phyloP scores from a whole-genome alignment of 2,888 invertebrate species.

The Campaea margaritaria region DNA sequence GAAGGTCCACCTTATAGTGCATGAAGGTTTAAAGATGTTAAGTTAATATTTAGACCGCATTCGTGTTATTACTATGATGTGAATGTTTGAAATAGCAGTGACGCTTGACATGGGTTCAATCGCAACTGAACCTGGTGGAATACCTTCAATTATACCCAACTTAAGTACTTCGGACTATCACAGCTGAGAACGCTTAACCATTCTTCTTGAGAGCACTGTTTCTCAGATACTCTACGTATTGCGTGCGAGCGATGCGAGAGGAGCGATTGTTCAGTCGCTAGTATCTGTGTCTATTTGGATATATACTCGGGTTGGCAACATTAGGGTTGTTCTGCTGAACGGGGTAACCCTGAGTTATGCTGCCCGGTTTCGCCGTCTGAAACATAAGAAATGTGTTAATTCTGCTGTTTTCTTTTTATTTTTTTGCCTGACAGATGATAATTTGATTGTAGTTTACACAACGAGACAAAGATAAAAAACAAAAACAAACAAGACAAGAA shows the following conservation, averaged over 20 bases:
- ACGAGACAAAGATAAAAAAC: too few relatives aligned
- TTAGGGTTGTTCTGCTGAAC: constrained; percentile 87
- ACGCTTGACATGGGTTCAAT: too few relatives aligned
- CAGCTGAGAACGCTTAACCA: neutral
- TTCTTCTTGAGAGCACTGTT: constrained; percentile 4
- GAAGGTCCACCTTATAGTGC: too few relatives aligned
- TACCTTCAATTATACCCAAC: neutral
- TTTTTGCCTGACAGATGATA: too few relatives aligned
- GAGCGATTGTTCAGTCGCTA: constrained; percentile 64
- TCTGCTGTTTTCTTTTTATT: too few relatives aligned
- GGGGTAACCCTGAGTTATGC: constrained; percentile 94
- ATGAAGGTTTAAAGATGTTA: too few relatives aligned
- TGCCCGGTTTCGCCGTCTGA: constrained; percentile 90
- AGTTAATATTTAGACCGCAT: too few relatives aligned
- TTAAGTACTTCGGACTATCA: neutral
- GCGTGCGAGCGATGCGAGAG: constrained; percentile 11
- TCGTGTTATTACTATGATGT: too few relatives aligned
- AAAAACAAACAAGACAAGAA: too few relatives aligned
- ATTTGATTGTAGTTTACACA: too few relatives aligned
- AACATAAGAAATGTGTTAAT: constrained; percentile 32
- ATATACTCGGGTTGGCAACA: constrained; percentile 75
- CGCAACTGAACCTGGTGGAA: too few relatives aligned
- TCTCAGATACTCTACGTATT: constrained; percentile 14
- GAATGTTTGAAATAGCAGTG: too few relatives aligned
- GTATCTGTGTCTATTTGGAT: constrained; percentile 77